Conservation (phyloP, 2,113 vertebrate species). For the Myodes glareolus region DNA sequence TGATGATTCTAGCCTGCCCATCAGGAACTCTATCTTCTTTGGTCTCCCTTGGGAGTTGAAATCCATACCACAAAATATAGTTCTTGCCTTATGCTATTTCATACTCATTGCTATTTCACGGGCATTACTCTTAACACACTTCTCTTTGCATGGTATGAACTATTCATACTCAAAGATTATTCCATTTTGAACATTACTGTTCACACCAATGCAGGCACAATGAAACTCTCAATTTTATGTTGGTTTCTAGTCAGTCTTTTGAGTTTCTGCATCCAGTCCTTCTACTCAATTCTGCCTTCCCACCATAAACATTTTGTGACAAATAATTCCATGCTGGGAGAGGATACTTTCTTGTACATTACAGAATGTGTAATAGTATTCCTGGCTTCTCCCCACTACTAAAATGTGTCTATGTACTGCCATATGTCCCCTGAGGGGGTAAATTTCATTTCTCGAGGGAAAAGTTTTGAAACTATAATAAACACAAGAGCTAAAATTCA, state of each 20-base stretch:
- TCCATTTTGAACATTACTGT: background rate
- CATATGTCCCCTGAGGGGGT: background rate
- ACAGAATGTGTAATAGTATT: background rate
- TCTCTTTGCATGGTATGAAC: background rate
- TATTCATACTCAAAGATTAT: background rate
- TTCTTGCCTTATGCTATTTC: slow-evolving; percentile 20
- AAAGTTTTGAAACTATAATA: slow-evolving; percentile 37
- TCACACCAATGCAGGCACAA: background rate
- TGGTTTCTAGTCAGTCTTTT: slow-evolving; percentile 32
- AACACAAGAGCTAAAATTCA: slow-evolving; percentile 36
- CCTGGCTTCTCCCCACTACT: background rate
- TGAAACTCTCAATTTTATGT: background rate
- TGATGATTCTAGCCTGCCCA: background rate
- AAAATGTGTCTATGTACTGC: slow-evolving; percentile 18
- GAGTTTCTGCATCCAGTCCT: background rate
- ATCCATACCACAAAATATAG: background rate
- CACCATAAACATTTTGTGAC: background rate
- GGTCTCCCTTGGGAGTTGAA: background rate
- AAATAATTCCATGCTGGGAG: background rate
- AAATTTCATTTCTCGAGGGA: slow-evolving; percentile 8
- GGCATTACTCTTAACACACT: background rate
- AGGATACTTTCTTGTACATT: background rate
- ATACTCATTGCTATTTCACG: background rate
- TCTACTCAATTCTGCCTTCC: background rate
- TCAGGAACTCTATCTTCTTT: slow-evolving; percentile 5